These are phyloP conservation scores for fruit fly (Drosophila melanogaster) DNA, from an alignment of 1,140 invertebrate species.

Conservation along the genomic window DNA sequence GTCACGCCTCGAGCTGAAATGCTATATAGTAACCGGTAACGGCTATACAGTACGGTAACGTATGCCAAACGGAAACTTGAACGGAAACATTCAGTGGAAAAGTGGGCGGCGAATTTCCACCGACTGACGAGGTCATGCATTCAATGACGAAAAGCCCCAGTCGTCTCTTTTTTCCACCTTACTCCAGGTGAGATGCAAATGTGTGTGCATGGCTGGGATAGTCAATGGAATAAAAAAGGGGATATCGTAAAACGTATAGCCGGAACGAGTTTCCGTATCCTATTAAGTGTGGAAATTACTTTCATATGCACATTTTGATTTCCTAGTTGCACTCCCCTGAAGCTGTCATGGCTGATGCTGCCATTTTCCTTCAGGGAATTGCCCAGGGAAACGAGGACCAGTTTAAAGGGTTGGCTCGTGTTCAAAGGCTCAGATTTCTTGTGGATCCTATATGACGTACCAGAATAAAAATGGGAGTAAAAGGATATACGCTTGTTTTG, in stretches of 20 bases:
- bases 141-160: slow-evolving; percentile 57
- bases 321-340: slow-evolving; percentile 61
- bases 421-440: neutral
- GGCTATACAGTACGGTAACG: slow-evolving; percentile 38
- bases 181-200: slow-evolving; percentile 50
- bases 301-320: slow-evolving; percentile 82
- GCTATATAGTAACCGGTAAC: slow-evolving; percentile 38
- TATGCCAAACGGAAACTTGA: slow-evolving; percentile 65
- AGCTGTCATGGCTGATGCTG: slow-evolving; percentile 18
- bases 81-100: slow-evolving; percentile 64
- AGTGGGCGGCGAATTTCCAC: slow-evolving; percentile 18
- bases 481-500: no score
- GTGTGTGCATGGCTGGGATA: slow-evolving; percentile 58
- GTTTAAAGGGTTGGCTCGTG: neutral
- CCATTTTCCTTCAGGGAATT: slow-evolving; percentile 16
- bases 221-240: slow-evolving; percentile 65
- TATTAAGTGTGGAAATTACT: slow-evolving; percentile 81
- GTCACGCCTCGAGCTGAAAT: slow-evolving; percentile 20
- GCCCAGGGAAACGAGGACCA: neutral
- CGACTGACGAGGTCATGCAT: slow-evolving; percentile 57
- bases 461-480: no score
- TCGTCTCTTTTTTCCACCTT: slow-evolving; percentile 4
- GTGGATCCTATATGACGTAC: no score
- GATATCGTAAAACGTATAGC: slow-evolving; percentile 79
- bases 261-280: slow-evolving; percentile 76